Evolutionary conservation across 1,140 invertebrate species (phyloP), one percentile per base, ranked within the genome.

Genomic region (Ladona fulva): DNA sequence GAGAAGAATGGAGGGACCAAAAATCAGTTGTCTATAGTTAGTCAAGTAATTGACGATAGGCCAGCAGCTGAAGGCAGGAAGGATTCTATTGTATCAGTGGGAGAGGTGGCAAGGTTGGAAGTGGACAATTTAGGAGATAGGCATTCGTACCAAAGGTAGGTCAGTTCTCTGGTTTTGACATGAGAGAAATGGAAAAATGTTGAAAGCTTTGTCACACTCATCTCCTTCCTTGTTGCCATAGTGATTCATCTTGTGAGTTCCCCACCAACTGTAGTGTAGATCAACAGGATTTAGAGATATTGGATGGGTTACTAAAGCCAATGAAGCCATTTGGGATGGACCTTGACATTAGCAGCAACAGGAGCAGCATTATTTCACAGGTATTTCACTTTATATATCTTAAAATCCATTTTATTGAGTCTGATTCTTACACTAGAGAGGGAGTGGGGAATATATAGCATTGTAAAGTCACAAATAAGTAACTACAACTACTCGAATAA

Each of bases 331-430:
- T 89, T 80, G 85, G 84, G 19, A 88, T 87, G 84, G 88, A 89
- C 80, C 82, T 88, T 66, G 87, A 88, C 78, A 83, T 88, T 14
- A 84, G 84, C 75, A 88, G 87, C 78, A 88, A 89, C 79, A 82
- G 87, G 74, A 89, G 88, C 80, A 89, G 87, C 78, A 84, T 86
- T 77, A 83, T 88, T 78, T 88, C 87, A 29, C 88, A 88, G 82
- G 88, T 66, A 66, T 19, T 66, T 66, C 14, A 22, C 14, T 66
- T 66, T 81, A 78, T 24, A 75, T 75, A n/a, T 0, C 25, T 66
- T 22, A 16, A 66, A 6, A 19, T 52, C 12, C 29, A 11, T 25
- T 7, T 3, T 77, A 22, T 12, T 19, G 29, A 77, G 24, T 75
- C n/a, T 78, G 74, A 25, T 24, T 8, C 25, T 10, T 24, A 74